Percentiles rank a stretch among this genome's conserved stretches.
These are phyloP conservation scores for Excalfactoria chinensis DNA, from an alignment of 2,113 vertebrate genomes.

Conservation along the genomic window DNA sequence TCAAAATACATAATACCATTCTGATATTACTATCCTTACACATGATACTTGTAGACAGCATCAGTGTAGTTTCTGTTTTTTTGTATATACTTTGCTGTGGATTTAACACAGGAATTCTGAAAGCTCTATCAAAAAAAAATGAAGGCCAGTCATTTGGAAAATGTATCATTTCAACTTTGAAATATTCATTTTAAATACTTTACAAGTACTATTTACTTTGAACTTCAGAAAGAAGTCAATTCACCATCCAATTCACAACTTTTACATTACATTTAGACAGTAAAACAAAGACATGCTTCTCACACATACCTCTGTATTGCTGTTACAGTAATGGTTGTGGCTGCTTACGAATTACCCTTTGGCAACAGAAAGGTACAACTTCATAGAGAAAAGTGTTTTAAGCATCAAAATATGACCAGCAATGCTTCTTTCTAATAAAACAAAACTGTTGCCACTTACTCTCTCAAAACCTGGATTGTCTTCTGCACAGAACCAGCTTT, in stretches of 20 bases:
- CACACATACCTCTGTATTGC: not conserved
- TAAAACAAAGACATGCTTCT: not conserved
- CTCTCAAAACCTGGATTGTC: conserved; percentile 90
- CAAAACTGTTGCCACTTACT: conserved; percentile 84
- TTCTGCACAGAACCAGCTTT: conserved; percentile 89
- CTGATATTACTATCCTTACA: not conserved
- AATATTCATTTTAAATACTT: not conserved
- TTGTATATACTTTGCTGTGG: not conserved
- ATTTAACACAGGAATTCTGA: not conserved
- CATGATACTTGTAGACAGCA: not conserved
- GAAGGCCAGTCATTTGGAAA: not conserved
- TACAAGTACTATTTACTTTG: not conserved
- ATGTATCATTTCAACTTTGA: not conserved
- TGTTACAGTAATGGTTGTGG: not conserved
- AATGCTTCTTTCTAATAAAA: not conserved
- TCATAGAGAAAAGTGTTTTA: not conserved
- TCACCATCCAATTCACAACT: not conserved
- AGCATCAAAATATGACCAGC: not conserved
- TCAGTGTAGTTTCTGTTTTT: not conserved
- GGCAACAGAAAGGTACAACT: not conserved
- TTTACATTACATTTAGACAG: not conserved
- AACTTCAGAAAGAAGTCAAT: not conserved
- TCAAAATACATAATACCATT: not conserved
- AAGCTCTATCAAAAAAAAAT: not conserved
- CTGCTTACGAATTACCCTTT: not conserved